A percentile compares a stretch with the other conserved stretches of the same genome.
Evolutionary conservation across 2,113 vertebrate species (phyloP).

Genomic region (Tympanuchus pallidicinctus): DNA sequence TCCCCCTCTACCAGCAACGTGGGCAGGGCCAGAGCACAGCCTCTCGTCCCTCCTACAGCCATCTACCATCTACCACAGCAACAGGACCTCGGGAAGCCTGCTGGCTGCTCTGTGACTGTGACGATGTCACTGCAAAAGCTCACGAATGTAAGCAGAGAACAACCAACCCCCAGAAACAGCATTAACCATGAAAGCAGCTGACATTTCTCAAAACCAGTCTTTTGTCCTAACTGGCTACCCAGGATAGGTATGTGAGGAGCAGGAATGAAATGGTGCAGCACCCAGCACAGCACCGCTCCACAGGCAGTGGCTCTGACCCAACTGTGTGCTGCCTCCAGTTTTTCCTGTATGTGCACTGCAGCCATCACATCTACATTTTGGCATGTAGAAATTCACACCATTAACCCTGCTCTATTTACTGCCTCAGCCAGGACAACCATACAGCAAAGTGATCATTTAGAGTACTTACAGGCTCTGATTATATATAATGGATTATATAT

Average conservation of each 20-base stretch:
- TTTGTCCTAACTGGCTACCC: not conserved
- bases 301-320: not conserved
- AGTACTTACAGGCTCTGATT: not conserved
- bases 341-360: accelerated
- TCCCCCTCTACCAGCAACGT: not conserved
- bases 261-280: not conserved
- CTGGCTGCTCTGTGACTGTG: not conserved
- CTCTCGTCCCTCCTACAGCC: not conserved
- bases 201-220: not conserved
- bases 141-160: not conserved
- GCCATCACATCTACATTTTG: accelerated
- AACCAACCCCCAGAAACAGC: not conserved
- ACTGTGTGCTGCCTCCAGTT: not conserved
- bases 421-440: not conserved
- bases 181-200: not conserved
- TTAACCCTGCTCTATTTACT: not conserved
- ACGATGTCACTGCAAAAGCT: not conserved
- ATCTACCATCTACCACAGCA: not conserved
- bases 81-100: not conserved
- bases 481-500: too few relatives aligned
- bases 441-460: accelerated
- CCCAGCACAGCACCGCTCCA: accelerated
- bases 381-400: not conserved
- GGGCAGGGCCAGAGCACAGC: accelerated
- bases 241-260: not conserved